Conservation (phyloP, 2,888 invertebrate species). For the Nephrotoma flavescens region DNA sequence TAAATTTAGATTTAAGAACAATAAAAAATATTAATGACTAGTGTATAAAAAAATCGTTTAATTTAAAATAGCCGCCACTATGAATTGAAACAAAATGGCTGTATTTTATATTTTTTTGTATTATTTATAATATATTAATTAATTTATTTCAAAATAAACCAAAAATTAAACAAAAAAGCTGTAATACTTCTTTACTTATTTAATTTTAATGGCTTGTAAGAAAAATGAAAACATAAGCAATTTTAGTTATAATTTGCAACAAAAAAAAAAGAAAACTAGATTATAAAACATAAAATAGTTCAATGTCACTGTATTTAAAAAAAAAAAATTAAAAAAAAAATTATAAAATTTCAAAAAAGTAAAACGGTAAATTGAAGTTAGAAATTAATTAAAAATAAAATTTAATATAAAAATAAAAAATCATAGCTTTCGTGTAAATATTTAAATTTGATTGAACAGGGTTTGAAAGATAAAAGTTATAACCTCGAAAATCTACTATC, state of each 20-base stretch:
- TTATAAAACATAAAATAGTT: background rate
- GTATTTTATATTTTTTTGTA: background rate
- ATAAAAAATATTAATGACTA: background rate
- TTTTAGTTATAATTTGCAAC: background rate
- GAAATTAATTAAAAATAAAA: background rate
- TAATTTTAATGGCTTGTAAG: background rate
- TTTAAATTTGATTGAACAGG: background rate
- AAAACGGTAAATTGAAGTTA: background rate
- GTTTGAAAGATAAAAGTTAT: no score
- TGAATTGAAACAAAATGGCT: background rate
- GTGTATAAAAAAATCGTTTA: background rate
- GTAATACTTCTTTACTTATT: background rate
- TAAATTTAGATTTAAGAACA: background rate
- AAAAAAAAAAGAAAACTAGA: background rate
- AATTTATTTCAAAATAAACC: background rate
- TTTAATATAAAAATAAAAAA: background rate
- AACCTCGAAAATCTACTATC: no score
- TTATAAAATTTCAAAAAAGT: background rate
- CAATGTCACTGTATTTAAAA: background rate
- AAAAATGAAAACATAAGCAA: background rate
- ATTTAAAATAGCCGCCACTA: background rate
- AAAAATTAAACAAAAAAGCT: background rate
- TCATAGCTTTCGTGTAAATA: background rate
- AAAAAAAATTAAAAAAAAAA: no score
- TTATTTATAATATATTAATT: background rate